Conservation (phyloP, 2,113 vertebrate genomes). For the Brevimyrus niger region DNA sequence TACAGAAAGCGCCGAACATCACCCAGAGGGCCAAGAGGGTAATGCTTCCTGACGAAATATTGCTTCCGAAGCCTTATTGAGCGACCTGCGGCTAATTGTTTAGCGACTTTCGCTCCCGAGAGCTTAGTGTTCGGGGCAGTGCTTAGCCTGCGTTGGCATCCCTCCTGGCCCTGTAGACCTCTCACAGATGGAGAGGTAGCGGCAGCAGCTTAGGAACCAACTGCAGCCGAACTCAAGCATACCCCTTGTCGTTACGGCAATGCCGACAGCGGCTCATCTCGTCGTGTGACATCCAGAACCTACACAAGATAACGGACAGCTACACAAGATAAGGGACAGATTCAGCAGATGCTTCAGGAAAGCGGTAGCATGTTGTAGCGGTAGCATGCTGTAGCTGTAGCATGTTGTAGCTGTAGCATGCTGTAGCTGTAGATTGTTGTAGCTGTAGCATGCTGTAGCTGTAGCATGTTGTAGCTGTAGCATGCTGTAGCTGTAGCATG, state of each 20-base stretch:
- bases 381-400: no score
- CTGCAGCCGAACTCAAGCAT: neutral
- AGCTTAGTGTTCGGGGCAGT: neutral
- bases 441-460: no score
- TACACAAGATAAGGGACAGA: neutral
- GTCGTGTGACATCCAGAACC: neutral
- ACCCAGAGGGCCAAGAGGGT: constrained; percentile 76
- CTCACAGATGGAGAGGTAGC: neutral
- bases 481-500: no score
- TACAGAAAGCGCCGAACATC: constrained; percentile 71
- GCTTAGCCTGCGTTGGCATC: neutral
- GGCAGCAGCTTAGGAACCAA: neutral
- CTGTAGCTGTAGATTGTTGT: no score
- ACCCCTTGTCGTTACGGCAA: neutral
- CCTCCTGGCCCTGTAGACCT: neutral
- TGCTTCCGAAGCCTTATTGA: neutral
- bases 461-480: no score
- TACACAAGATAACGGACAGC: neutral
- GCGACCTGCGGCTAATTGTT: neutral
- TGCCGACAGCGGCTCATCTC: neutral
- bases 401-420: no score
- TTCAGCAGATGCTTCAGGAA: neutral
- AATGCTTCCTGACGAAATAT: constrained; percentile 8
- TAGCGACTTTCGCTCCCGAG: neutral
- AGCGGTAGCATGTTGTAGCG: neutral